A percentile compares a stretch with the other conserved stretches of the same genome.
Evolutionary conservation across 1,140 invertebrate genomes (phyloP).

Genomic region (Brachystomella parvula): DNA sequence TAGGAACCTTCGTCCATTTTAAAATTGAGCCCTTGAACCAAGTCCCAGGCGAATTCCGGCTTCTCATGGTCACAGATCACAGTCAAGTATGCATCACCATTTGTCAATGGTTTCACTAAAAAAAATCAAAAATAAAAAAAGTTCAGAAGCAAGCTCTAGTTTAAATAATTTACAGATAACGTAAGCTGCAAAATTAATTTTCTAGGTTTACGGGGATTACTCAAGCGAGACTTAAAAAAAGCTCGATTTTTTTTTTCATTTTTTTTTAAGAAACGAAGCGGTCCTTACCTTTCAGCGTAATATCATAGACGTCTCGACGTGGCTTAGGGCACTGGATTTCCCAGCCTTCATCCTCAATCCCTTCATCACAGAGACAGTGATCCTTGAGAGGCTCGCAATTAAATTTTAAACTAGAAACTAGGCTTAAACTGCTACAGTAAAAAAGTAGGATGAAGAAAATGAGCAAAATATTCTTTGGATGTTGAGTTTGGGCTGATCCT

Average conservation of each 20-base stretch:
- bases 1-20: slow-evolving; percentile 14
- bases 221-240: no score
- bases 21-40: slow-evolving; percentile 27
- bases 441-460: not conserved
- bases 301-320: not conserved
- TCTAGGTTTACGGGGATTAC: no score
- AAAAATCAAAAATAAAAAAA: slow-evolving; percentile 7
- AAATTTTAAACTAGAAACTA: not conserved
- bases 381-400: slow-evolving; percentile 6
- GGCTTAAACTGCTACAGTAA: not conserved
- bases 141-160: not conserved
- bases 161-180: not conserved
- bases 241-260: no score
- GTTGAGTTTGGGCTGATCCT: not conserved
- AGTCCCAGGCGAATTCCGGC: slow-evolving; percentile 16
- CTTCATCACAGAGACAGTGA: slow-evolving; percentile 2
- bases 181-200: no score
- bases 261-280: no score
- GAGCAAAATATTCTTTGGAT: no score
- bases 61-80: slow-evolving; percentile 21
- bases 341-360: not conserved
- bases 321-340: slow-evolving; percentile 12
- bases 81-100: slow-evolving; percentile 22
- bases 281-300: slow-evolving; percentile 15
- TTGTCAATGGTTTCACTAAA: slow-evolving; percentile 3